phyloP scores from a whole-genome alignment of 2,888 invertebrate species.

The Diogma glabrata region DNA sequence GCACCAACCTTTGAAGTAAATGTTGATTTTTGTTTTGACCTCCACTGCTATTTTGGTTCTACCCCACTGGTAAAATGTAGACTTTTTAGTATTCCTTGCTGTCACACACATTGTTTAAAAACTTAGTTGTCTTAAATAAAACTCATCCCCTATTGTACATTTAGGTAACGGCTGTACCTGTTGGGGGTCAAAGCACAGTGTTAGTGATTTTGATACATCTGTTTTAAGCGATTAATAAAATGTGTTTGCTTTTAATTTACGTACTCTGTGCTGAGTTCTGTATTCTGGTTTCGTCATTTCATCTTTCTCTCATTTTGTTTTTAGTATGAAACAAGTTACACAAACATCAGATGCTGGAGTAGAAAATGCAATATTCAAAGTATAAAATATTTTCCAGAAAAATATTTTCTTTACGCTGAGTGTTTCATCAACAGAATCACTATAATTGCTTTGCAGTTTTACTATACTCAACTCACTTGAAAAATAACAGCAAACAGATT shows the following conservation, averaged over 20 bases:
- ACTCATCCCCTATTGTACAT: neutral
- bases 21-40: too few relatives aligned
- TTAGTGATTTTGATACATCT: neutral
- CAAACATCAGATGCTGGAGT: constrained; percentile 1
- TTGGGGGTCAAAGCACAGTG: neutral
- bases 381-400: neutral
- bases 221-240: neutral
- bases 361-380: constrained; percentile 3
- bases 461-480: neutral
- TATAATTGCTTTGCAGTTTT: neutral
- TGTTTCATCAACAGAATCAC: constrained; percentile 1
- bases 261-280: too few relatives aligned
- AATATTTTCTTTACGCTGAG: constrained; percentile 1
- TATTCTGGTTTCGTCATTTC: neutral
- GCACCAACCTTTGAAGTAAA: too few relatives aligned
- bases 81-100: too few relatives aligned
- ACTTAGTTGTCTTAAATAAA: neutral
- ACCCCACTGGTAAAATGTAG: too few relatives aligned
- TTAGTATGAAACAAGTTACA: constrained; percentile 1
- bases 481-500: neutral
- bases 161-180: constrained; percentile 1
- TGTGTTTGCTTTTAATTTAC: neutral
- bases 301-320: constrained; percentile 1
- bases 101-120: too few relatives aligned
- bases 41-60: too few relatives aligned